phyloP scores from a whole-genome alignment of 2,113 vertebrate genomes.

The Microcebus murinus region DNA sequence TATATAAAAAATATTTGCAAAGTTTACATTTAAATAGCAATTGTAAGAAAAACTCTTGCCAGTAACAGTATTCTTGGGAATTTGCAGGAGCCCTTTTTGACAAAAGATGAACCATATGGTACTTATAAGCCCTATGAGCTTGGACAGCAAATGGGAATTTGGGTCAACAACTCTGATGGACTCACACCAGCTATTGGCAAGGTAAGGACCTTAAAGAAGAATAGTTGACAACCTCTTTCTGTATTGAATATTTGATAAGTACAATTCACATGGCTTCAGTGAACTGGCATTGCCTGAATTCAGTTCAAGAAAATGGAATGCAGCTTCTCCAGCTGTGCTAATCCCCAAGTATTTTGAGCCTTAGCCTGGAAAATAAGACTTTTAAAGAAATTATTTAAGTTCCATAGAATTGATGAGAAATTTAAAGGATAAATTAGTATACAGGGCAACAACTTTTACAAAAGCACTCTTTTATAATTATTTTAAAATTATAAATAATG shows the following conservation, averaged over 20 bases:
- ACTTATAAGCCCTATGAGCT: constrained; percentile 88
- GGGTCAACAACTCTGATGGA: constrained; percentile 90
- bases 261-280: neutral
- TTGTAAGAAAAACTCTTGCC: neutral
- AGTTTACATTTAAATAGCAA: neutral
- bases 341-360: neutral
- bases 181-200: constrained; percentile 87
- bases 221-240: neutral
- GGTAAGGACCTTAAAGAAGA: constrained; percentile 77
- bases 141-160: constrained; percentile 86
- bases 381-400: neutral
- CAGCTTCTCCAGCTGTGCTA: neutral
- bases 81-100: constrained; percentile 81
- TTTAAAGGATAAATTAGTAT: neutral
- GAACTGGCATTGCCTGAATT: neutral
- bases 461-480: neutral
- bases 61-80: neutral
- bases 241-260: neutral
- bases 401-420: neutral
- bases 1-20: neutral
- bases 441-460: neutral
- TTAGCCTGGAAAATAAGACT: neutral
- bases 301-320: neutral
- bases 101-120: constrained; percentile 75
- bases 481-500: neutral